phyloP scores from a whole-genome alignment of 2,113 vertebrate species.

The Corvus cornix region DNA sequence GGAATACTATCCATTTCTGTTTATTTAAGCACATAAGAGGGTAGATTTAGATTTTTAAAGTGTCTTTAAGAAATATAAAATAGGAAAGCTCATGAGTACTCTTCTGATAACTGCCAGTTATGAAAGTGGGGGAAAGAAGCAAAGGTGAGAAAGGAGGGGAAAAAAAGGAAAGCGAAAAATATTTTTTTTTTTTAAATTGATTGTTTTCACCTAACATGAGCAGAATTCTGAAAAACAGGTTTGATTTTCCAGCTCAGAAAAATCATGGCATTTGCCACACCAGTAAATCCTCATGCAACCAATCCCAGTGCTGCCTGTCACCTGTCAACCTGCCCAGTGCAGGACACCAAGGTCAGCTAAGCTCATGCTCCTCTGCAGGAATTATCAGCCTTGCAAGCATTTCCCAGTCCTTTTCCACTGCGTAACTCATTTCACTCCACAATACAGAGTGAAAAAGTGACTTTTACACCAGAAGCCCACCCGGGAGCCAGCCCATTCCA shows the following conservation, averaged over 20 bases:
- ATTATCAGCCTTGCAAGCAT: not conserved
- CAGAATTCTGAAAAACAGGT: not conserved
- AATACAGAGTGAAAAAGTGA: not conserved
- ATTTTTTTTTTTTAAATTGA: not conserved
- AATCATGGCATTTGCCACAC: not conserved
- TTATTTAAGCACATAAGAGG: conserved; percentile 31
- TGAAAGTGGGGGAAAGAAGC: not conserved
- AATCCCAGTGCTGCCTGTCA: not conserved
- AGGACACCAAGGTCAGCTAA: not conserved
- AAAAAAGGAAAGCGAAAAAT: not conserved
- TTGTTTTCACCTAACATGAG: not conserved
- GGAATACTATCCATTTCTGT: conserved; percentile 23
- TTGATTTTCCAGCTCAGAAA: not conserved
- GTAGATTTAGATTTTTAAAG: not conserved
- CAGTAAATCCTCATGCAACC: not conserved
- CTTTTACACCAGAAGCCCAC: not conserved
- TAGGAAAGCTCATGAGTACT: not conserved
- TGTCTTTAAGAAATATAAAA: not conserved
- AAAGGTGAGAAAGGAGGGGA: not conserved
- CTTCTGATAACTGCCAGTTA: not conserved
- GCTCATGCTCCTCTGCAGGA: not conserved
- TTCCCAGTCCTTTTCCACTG: not conserved
- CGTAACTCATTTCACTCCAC: not conserved
- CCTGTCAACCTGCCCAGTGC: not conserved
- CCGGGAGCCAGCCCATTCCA: not conserved